Conservation (phyloP, 2,797 vertebrate species). For the Anniella stebbinsi region DNA sequence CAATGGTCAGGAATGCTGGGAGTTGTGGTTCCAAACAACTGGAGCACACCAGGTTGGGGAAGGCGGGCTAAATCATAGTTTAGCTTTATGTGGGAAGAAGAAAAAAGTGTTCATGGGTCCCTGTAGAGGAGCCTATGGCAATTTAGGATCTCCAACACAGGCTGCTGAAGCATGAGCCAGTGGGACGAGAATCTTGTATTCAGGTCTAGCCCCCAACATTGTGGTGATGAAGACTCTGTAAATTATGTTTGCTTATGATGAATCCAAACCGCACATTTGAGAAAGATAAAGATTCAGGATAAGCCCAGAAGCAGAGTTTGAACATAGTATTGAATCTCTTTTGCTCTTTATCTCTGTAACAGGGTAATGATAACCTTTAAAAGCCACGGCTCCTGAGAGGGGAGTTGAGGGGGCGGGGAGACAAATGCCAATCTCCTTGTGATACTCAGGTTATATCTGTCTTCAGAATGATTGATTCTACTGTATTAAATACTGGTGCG, state of each 20-base stretch:
- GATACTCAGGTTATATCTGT: background rate
- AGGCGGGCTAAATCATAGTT: background rate
- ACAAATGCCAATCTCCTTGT: background rate
- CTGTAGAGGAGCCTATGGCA: background rate
- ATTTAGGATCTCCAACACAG: background rate
- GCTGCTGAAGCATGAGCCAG: background rate
- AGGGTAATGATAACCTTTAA: background rate
- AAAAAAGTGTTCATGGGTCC: too few species aligned
- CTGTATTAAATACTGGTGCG: too few species aligned
- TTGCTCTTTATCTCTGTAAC: slow-evolving; percentile 2
- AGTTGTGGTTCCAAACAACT: too few species aligned
- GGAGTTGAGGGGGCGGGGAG: background rate
- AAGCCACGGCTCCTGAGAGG: background rate
- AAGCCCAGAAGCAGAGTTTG: background rate
- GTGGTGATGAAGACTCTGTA: background rate
- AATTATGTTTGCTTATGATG: background rate
- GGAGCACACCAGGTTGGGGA: too few species aligned
- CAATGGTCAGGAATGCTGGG: too few species aligned
- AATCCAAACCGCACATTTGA: background rate
- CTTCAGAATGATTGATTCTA: background rate
- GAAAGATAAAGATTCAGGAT: background rate
- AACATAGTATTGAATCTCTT: background rate
- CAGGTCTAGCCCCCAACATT: background rate
- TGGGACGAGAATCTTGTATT: background rate
- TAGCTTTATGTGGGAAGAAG: background rate